Percentiles rank a stretch among this genome's conserved stretches.
phyloP scores from a whole-genome alignment of 1,140 invertebrate genomes.

The Drosophila funebris region DNA sequence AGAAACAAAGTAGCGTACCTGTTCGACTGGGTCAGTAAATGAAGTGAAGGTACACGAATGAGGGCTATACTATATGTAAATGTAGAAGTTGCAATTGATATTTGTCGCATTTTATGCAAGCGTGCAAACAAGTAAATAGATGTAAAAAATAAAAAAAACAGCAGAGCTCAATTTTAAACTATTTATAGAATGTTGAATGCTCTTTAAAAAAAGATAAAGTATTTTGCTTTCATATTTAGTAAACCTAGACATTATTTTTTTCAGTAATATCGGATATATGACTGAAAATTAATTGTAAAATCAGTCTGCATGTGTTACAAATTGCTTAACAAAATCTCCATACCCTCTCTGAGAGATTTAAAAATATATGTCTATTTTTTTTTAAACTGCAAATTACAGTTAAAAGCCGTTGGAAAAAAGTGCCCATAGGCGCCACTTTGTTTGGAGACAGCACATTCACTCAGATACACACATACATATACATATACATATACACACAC shows the following conservation, averaged over 20 bases:
- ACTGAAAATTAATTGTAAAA: too few relatives aligned
- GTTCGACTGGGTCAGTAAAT: not conserved
- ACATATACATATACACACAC: not conserved
- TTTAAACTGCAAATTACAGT: constrained; percentile 40
- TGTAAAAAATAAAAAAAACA: not conserved
- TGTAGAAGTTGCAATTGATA: constrained; percentile 18
- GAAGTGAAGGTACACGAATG: not conserved
- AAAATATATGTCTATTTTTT: constrained; percentile 22
- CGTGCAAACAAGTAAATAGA: constrained; percentile 5
- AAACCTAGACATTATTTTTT: too few relatives aligned
- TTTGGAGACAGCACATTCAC: not conserved
- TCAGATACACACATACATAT: not conserved
- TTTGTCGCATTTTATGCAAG: constrained; percentile 20
- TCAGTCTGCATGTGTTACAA: not conserved
- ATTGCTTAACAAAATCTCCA: not conserved
- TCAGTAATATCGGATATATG: too few relatives aligned
- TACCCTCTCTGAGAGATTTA: not conserved
- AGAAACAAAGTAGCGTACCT: not conserved
- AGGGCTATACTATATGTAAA: not conserved
- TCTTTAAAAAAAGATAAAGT: not conserved
- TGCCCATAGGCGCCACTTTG: constrained; percentile 5
- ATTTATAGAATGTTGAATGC: not conserved
- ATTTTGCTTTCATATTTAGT: too few relatives aligned
- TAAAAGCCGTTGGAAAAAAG: constrained; percentile 18
- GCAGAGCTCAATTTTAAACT: not conserved